These are phyloP conservation scores for Amazonetta brasiliensis DNA, from an alignment of 2,797 vertebrate species.

Conservation along the genomic window DNA sequence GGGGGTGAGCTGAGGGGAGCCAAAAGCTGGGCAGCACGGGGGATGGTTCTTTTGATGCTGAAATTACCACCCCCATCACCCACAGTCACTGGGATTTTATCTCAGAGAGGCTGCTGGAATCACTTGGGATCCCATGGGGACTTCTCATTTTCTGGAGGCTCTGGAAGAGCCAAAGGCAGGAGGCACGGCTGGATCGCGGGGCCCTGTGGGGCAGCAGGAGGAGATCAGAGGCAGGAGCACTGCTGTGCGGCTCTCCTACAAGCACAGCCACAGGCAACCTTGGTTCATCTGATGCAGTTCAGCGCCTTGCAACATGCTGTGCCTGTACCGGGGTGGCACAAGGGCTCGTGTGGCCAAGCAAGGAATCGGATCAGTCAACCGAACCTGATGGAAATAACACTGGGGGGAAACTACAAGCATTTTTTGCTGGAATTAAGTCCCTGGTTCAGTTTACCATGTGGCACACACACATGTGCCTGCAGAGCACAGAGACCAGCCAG, in stretches of 20 bases:
- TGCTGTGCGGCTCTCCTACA: neutral
- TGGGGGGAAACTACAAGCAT: neutral
- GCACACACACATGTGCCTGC: neutral
- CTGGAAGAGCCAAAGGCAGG: neutral
- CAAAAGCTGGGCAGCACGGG: conserved; percentile 11
- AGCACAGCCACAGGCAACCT: neutral
- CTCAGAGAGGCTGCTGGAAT: neutral
- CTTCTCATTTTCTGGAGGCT: neutral
- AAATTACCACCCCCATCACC: neutral
- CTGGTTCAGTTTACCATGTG: neutral
- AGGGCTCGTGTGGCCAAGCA: fast-evolving
- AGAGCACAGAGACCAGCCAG: neutral
- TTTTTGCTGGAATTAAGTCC: neutral
- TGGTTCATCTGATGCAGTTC: neutral
- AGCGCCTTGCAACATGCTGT: neutral
- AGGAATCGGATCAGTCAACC: neutral
- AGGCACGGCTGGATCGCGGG: neutral
- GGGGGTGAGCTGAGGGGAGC: neutral
- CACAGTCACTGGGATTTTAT: neutral
- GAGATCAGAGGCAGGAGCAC: neutral
- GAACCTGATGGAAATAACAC: neutral
- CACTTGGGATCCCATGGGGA: neutral
- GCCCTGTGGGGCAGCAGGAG: neutral
- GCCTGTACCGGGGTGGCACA: neutral
- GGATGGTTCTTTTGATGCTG: conserved; percentile 2